phyloP scores from a whole-genome alignment of 2,797 vertebrate genomes.

The Etheostoma perlongum region DNA sequence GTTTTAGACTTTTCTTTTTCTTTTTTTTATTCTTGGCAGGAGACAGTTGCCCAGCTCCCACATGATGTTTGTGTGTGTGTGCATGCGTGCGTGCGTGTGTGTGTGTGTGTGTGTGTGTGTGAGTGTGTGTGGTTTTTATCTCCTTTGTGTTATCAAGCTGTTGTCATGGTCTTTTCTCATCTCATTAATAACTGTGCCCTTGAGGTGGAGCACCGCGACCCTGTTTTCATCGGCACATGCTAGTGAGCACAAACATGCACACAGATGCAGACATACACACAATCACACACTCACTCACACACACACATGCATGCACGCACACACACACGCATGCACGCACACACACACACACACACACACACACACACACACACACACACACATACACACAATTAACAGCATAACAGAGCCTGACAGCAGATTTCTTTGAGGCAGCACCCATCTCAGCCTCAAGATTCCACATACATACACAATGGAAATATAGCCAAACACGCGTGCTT shows the following conservation, averaged over 20 bases:
- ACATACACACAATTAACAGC: slow-evolving; percentile 63
- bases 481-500: slow-evolving; percentile 6
- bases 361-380: slow-evolving; percentile 26
- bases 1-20: slow-evolving; percentile 57
- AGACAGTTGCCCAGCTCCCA: slow-evolving; percentile 48
- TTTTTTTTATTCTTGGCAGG: slow-evolving; percentile 58
- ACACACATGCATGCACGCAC: slow-evolving; percentile 34
- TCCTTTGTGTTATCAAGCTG: slow-evolving; percentile 75
- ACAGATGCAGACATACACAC: slow-evolving; percentile 17
- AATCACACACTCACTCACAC: not conserved
- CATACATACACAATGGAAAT: slow-evolving; percentile 35
- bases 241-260: slow-evolving; percentile 47
- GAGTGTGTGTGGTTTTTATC: slow-evolving; percentile 52
- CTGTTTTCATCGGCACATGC: slow-evolving; percentile 64
- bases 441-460: slow-evolving; percentile 52
- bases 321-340: slow-evolving; percentile 20
- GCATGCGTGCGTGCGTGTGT: slow-evolving; percentile 31
- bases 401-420: slow-evolving; percentile 72
- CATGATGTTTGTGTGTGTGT: slow-evolving; percentile 46
- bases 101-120: slow-evolving; percentile 34
- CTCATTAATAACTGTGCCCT: slow-evolving; percentile 83
- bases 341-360: slow-evolving; percentile 13
- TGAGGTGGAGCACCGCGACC: slow-evolving; percentile 76
- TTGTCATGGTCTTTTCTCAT: slow-evolving; percentile 81
- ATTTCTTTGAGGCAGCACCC: slow-evolving; percentile 69